Evolutionary conservation across 2,113 vertebrate genomes (phyloP).

Genomic region (Ramphastos sulfuratus): DNA sequence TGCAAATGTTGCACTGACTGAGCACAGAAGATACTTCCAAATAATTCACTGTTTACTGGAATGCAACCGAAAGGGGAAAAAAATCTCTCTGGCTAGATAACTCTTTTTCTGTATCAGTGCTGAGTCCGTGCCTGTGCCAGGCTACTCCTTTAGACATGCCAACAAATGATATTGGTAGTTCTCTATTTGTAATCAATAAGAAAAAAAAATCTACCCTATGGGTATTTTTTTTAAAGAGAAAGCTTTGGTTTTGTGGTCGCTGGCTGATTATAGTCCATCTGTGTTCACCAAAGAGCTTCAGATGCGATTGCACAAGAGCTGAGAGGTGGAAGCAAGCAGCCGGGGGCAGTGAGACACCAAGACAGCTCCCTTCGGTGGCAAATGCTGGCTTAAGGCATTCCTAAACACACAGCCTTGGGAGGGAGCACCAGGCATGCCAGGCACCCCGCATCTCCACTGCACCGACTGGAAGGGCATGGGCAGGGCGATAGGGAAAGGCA

Average conservation of each 20-base stretch:
- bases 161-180: background rate
- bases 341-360: background rate
- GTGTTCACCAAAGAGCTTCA: rapidly evolving
- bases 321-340: background rate
- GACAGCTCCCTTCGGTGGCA: background rate
- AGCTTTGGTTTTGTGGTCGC: background rate
- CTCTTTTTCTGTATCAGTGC: background rate
- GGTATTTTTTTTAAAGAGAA: background rate
- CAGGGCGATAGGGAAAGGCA: background rate
- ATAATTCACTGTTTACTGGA: background rate
- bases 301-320: background rate
- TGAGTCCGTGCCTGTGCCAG: background rate
- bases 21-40: background rate
- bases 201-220: background rate
- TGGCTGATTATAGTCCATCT: background rate
- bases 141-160: background rate
- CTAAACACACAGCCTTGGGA: background rate
- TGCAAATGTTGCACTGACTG: background rate
- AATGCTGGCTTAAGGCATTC: background rate
- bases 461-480: background rate
- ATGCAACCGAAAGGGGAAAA: background rate
- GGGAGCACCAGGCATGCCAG: background rate
- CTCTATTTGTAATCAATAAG: background rate
- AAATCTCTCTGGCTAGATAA: background rate
- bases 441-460: background rate